Evolutionary conservation across 2,888 invertebrate species (phyloP).

Genomic region (Plutella xylostella): DNA sequence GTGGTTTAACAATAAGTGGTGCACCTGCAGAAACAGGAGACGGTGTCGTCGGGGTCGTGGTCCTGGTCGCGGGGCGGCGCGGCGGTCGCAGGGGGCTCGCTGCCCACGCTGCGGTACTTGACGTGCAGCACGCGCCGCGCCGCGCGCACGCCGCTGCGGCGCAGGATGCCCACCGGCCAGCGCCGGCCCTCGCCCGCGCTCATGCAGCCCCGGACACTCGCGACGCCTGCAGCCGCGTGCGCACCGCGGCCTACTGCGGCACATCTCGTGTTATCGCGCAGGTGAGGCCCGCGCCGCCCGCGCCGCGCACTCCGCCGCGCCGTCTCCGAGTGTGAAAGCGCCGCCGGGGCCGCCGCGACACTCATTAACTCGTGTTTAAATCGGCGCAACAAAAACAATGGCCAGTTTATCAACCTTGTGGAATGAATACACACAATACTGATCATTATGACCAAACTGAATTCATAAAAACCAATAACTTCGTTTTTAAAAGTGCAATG

Average conservation of each 20-base stretch:
- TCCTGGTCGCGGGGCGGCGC: slow-evolving; percentile 31
- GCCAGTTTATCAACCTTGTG: too few relatives aligned
- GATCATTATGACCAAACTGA: too few relatives aligned
- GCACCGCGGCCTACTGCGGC: slow-evolving; percentile 25
- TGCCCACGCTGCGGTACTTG: slow-evolving; percentile 44
- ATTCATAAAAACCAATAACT: too few relatives aligned
- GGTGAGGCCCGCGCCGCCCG: too few relatives aligned
- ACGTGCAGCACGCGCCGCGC: slow-evolving; percentile 47
- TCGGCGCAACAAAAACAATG: not conserved
- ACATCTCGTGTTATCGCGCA: too few relatives aligned
- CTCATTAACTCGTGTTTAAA: not conserved
- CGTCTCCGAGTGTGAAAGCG: slow-evolving; percentile 2
- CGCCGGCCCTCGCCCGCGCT: slow-evolving; percentile 25
- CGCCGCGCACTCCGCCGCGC: slow-evolving; percentile 20
- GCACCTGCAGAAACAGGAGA: slow-evolving; percentile 87
- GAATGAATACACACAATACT: too few relatives aligned
- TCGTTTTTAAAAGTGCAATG: too few relatives aligned
- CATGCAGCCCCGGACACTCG: slow-evolving; percentile 21
- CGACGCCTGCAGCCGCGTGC: slow-evolving; percentile 21
- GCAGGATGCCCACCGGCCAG: slow-evolving; percentile 48
- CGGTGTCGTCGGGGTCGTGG: slow-evolving; percentile 71
- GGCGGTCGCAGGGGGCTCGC: slow-evolving; percentile 27
- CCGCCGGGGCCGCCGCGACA: not conserved
- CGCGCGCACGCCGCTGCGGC: slow-evolving; percentile 47
- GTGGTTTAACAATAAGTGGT: too few relatives aligned